These are phyloP conservation scores for Protaetia brevitarsis DNA, from an alignment of 1,140 invertebrate species.

Conservation along the genomic window DNA sequence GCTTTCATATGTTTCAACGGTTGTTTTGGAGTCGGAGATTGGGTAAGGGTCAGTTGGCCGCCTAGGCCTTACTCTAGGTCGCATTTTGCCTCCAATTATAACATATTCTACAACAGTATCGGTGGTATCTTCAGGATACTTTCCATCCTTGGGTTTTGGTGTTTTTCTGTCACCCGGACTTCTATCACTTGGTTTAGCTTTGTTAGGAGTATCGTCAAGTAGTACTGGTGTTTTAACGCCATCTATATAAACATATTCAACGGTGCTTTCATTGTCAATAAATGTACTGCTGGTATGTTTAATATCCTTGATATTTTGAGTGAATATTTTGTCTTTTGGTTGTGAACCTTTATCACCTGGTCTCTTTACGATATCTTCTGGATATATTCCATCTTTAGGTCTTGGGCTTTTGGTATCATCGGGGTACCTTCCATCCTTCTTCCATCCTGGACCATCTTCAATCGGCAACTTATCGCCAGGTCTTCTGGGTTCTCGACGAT, in stretches of 20 bases:
- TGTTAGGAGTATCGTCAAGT: no score
- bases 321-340: background rate
- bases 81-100: background rate
- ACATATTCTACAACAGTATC: constrained; percentile 7
- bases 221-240: background rate
- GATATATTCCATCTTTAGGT: background rate
- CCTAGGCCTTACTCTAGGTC: background rate
- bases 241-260: background rate
- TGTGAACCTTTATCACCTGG: background rate
- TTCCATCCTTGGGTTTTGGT: background rate
- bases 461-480: background rate
- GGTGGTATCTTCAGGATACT: background rate
- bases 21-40: constrained; percentile 29
- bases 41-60: constrained; percentile 19
- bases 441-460: background rate
- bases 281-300: no score
- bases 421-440: background rate
- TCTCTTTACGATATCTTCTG: background rate
- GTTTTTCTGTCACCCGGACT: background rate
- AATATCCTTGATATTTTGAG: no score
- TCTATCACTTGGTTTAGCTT: background rate
- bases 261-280: constrained; percentile 2
- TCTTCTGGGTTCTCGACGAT: background rate
- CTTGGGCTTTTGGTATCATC: background rate
- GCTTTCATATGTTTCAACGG: constrained; percentile 33